Percentiles rank a stretch among this genome's conserved stretches.
Evolutionary conservation across 2,113 vertebrate species (phyloP).

Genomic region (Hymenochirus boettgeri): DNA sequence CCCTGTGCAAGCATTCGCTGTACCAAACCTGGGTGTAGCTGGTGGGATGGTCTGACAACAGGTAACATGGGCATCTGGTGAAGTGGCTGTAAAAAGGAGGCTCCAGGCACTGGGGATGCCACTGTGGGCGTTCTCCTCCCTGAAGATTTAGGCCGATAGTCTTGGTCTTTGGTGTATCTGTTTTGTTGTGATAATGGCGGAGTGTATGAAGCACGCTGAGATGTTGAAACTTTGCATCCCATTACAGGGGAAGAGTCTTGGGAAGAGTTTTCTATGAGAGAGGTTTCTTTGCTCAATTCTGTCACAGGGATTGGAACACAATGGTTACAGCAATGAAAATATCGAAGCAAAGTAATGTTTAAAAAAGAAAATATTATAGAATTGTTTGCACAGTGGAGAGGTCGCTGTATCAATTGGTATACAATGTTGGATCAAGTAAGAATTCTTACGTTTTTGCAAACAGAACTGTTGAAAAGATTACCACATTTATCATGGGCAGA

Average conservation of each 20-base stretch:
- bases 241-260: conserved; percentile 67
- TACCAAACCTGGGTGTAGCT: conserved; percentile 86
- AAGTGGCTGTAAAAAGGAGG: conserved; percentile 81
- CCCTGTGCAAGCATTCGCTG: conserved; percentile 93
- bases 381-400: no score
- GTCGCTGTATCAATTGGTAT: no score
- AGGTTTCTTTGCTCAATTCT: no score
- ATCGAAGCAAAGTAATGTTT: no score
- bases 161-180: conserved; percentile 81
- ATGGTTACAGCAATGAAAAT: no score
- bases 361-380: no score
- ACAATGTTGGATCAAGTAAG: no score
- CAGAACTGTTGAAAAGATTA: no score
- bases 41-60: conserved; percentile 83
- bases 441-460: no score
- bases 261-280: conserved; percentile 68
- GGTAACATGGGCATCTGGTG: conserved; percentile 91
- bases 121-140: conserved; percentile 79
- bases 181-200: conserved; percentile 68
- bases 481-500: no score
- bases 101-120: conserved; percentile 73
- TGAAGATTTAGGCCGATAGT: conserved; percentile 71
- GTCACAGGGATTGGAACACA: no score
- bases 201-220: conserved; percentile 67
- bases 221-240: conserved; percentile 62